These are phyloP conservation scores for Sepioteuthis lessoniana DNA, from an alignment of 2,888 invertebrate genomes.

Conservation along the genomic window DNA sequence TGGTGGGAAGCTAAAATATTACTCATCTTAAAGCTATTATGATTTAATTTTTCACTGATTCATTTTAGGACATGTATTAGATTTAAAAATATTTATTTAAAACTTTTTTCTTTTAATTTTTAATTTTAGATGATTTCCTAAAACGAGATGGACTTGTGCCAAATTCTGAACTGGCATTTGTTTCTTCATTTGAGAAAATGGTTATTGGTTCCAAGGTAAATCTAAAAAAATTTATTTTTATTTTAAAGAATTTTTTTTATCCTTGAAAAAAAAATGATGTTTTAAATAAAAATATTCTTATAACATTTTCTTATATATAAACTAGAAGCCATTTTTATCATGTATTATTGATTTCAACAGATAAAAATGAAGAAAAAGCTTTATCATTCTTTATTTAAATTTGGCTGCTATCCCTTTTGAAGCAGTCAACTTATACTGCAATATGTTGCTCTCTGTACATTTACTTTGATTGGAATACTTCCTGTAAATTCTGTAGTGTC, in stretches of 20 bases:
- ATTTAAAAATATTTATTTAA: not conserved
- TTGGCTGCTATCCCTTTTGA: too few relatives aligned
- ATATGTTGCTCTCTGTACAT: too few relatives aligned
- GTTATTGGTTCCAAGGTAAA: not conserved
- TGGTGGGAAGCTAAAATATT: too few relatives aligned
- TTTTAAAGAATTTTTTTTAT: too few relatives aligned
- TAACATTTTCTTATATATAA: not conserved
- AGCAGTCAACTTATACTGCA: too few relatives aligned
- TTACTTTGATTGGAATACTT: too few relatives aligned
- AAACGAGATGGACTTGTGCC: conserved; percentile 21
- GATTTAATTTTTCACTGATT: not conserved
- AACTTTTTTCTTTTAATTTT: not conserved
- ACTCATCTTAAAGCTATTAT: too few relatives aligned
- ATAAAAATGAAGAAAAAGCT: too few relatives aligned
- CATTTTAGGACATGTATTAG: not conserved
- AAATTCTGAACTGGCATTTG: conserved; percentile 12
- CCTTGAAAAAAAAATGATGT: not conserved
- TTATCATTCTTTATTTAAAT: too few relatives aligned
- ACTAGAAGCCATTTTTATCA: not conserved
- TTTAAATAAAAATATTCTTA: not conserved
- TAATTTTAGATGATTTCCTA: conserved; percentile 36
- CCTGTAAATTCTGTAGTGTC: too few relatives aligned
- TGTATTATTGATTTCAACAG: too few relatives aligned
- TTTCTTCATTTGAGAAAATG: not conserved
- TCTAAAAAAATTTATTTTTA: not conserved